These are phyloP conservation scores for Saxidomus purpurata DNA, from an alignment of 1,140 invertebrate genomes.

Conservation along the genomic window DNA sequence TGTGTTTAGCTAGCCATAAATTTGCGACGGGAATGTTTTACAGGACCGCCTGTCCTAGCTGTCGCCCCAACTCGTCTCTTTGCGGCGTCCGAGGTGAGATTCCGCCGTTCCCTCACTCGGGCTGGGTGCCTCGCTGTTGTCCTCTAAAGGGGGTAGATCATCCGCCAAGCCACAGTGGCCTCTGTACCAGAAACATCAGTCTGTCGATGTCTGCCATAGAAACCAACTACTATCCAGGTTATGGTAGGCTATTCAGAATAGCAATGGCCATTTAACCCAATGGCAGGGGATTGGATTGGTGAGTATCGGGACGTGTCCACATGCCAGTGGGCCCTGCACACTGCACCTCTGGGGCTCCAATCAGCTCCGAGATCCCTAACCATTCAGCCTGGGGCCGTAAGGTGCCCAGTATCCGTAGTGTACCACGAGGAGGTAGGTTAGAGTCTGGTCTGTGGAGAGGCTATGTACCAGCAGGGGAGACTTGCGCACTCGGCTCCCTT, in stretches of 20 bases:
- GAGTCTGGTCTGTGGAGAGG: background rate
- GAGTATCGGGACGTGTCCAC: background rate
- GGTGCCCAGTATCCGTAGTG: conserved; percentile 18
- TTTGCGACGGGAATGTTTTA: conserved; percentile 12
- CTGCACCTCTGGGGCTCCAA: conserved; percentile 35
- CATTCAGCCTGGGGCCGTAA: conserved; percentile 18
- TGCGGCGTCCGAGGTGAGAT: background rate
- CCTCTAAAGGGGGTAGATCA: background rate
- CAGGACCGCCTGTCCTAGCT: conserved; percentile 40
- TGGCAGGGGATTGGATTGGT: no score
- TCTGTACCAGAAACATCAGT: background rate
- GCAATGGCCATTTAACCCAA: background rate
- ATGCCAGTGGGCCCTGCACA: background rate
- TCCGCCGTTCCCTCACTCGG: conserved; percentile 32
- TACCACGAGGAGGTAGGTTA: conserved; percentile 14
- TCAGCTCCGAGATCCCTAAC: background rate
- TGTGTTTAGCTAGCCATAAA: conserved; percentile 1
- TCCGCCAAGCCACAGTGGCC: background rate
- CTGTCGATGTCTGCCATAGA: conserved; percentile 10
- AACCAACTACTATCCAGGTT: conserved; percentile 3
- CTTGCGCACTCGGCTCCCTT: conserved; percentile 3
- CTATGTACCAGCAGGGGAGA: background rate
- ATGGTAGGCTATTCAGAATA: background rate
- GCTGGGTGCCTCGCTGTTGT: conserved; percentile 34
- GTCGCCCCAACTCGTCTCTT: conserved; percentile 27